phyloP scores from a whole-genome alignment of 2,797 vertebrate genomes.

The Gobio occitaniae region DNA sequence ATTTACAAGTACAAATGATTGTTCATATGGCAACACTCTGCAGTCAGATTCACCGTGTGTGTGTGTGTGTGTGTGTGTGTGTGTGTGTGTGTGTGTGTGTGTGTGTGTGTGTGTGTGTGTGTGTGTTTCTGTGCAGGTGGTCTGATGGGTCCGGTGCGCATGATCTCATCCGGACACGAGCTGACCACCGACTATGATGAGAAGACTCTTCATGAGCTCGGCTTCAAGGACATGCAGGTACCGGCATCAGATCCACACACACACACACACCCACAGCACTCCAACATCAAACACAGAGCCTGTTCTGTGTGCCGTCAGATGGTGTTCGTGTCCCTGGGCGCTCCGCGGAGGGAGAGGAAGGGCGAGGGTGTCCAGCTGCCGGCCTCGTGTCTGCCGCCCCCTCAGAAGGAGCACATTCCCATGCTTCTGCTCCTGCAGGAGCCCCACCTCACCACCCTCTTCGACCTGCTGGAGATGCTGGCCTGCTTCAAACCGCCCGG shows the following conservation, averaged over 20 bases:
- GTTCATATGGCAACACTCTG: neutral
- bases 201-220: constrained; percentile 96
- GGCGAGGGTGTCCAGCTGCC: constrained; percentile 96
- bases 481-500: constrained; percentile 95
- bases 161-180: constrained; percentile 98
- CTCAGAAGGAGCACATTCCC: constrained; percentile 98
- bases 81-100: neutral
- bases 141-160: constrained; percentile 96
- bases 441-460: constrained; percentile 96
- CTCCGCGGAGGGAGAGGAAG: constrained; percentile 94
- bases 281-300: neutral
- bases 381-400: constrained; percentile 95
- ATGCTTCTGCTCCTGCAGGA: constrained; percentile 98
- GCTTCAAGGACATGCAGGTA: constrained; percentile 99
- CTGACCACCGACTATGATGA: constrained; percentile 98
- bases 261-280: too few relatives aligned
- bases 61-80: constrained; percentile 9
- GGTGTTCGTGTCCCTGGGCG: constrained; percentile 98
- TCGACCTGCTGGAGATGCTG: constrained; percentile 97
- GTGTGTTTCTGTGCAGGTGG: constrained; percentile 80
- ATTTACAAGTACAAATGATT: neutral
- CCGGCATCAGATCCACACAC: neutral
- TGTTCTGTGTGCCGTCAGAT: constrained; percentile 77
- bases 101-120: neutral
- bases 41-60: neutral